A percentile compares a stretch with the other conserved stretches of the same genome.
Conservation (phyloP, 2,888 invertebrate genomes). For the Alcis repandata region DNA sequence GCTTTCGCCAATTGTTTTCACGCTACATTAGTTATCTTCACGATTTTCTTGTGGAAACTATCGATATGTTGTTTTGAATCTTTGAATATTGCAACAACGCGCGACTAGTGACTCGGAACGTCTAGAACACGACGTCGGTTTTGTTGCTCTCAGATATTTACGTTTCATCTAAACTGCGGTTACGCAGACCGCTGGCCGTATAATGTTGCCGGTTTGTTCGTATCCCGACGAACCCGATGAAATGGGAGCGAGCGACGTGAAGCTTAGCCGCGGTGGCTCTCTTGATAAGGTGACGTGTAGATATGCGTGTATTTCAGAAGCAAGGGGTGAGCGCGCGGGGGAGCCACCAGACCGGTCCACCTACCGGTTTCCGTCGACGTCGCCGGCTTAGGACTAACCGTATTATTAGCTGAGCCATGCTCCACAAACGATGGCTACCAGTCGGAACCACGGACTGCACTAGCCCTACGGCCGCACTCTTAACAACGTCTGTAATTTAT, state of each 20-base stretch:
- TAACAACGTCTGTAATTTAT: constrained; percentile 44
- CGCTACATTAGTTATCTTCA: constrained; percentile 79
- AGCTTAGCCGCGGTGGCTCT: constrained; percentile 74
- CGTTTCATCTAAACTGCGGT: constrained; percentile 70
- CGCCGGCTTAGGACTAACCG: constrained; percentile 80
- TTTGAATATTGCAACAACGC: constrained; percentile 65
- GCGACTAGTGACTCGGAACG: not conserved
- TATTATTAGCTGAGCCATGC: constrained; percentile 83
- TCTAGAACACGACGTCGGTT: constrained; percentile 20
- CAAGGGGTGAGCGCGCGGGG: constrained; percentile 65
- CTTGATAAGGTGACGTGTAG: constrained; percentile 81
- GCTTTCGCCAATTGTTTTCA: constrained; percentile 87
- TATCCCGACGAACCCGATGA: constrained; percentile 75
- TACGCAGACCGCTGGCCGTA: constrained; percentile 60
- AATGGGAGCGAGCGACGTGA: constrained; percentile 78
- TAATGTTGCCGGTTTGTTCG: constrained; percentile 73
- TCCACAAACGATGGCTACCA: constrained; percentile 79
- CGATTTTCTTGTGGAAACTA: constrained; percentile 69
- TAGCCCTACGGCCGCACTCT: constrained; percentile 59
- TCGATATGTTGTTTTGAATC: constrained; percentile 60
- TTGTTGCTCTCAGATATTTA: constrained; percentile 46
- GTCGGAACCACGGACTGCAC: constrained; percentile 49
- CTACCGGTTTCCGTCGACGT: constrained; percentile 82
- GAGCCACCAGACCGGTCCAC: constrained; percentile 75
- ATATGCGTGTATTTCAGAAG: constrained; percentile 82